Percentiles rank a stretch among this genome's conserved stretches.
phyloP scores from a whole-genome alignment of 1,140 invertebrate species.

The Catajapyx aquilonaris region DNA sequence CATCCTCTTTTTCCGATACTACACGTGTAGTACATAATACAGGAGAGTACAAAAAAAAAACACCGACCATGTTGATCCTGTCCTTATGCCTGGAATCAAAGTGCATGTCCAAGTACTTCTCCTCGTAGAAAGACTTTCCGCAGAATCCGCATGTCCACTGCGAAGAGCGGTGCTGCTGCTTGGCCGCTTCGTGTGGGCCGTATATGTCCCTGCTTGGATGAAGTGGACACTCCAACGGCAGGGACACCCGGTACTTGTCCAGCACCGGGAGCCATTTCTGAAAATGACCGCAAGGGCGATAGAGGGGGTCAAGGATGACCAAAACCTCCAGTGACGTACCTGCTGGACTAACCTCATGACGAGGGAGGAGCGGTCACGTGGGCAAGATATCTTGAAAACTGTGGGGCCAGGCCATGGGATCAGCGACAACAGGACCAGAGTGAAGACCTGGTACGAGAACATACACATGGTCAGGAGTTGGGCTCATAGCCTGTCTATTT shows the following conservation, averaged over 20 bases:
- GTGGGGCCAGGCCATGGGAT: conserved; percentile 71
- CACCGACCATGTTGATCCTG: conserved; percentile 69
- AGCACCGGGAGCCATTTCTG: conserved; percentile 72
- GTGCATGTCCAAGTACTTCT: conserved; percentile 68
- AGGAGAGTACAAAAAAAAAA: too few species aligned
- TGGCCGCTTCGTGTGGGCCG: conserved; percentile 55
- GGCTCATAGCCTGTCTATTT: too few species aligned
- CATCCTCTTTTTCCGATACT: too few species aligned
- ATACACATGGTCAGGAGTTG: too few species aligned
- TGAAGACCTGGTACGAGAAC: too few species aligned
- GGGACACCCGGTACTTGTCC: conserved; percentile 56
- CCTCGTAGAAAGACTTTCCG: conserved; percentile 77
- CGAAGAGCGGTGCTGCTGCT: conserved; percentile 55
- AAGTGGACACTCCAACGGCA: conserved; percentile 75
- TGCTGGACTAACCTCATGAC: conserved; percentile 71
- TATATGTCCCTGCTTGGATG: conserved; percentile 70
- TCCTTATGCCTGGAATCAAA: conserved; percentile 74
- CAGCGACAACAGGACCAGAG: conserved; percentile 53
- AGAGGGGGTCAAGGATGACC: too few species aligned
- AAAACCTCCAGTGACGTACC: too few species aligned
- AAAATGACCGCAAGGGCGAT: too few species aligned
- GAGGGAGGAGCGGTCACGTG: conserved; percentile 66
- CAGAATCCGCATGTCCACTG: conserved; percentile 82
- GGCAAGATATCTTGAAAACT: conserved; percentile 65
- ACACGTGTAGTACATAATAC: too few species aligned